These are phyloP conservation scores for Chymomyza fuscimana DNA, from an alignment of 2,888 invertebrate genomes.

Conservation along the genomic window DNA sequence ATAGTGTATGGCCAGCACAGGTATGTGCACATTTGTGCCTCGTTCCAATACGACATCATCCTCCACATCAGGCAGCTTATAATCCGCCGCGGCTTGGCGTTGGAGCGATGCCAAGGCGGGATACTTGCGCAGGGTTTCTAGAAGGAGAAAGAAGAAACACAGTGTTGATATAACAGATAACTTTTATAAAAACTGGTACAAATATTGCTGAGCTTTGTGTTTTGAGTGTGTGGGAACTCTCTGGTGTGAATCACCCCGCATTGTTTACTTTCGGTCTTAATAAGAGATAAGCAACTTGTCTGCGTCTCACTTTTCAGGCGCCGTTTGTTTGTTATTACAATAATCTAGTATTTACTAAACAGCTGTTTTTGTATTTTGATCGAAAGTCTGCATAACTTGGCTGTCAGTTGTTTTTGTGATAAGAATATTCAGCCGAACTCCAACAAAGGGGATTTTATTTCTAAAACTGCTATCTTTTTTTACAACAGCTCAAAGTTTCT, in stretches of 20 bases:
- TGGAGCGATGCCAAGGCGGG: conserved; percentile 78
- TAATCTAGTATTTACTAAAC: neutral
- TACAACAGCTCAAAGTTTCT: neutral
- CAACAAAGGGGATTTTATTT: neutral
- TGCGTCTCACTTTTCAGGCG: neutral
- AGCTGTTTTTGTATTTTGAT: neutral
- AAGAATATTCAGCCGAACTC: neutral
- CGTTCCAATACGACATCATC: conserved; percentile 63
- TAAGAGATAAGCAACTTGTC: neutral
- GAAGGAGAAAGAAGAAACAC: conserved; percentile 39
- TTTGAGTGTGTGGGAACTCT: neutral
- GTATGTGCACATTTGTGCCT: conserved; percentile 74
- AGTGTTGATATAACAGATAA: neutral
- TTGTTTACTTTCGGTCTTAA: neutral
- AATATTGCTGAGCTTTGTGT: neutral
- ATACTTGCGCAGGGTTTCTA: conserved; percentile 80
- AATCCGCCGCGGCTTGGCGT: conserved; percentile 73
- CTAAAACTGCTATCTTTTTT: neutral
- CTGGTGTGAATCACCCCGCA: neutral
- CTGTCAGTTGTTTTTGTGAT: neutral
- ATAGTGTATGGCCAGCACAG: conserved; percentile 77
- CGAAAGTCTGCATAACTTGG: neutral
- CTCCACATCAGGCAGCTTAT: conserved; percentile 67
- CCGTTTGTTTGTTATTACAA: neutral
- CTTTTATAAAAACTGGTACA: neutral